These are phyloP conservation scores for Grammomys surdaster DNA, from an alignment of 2,113 vertebrate genomes.

Conservation along the genomic window DNA sequence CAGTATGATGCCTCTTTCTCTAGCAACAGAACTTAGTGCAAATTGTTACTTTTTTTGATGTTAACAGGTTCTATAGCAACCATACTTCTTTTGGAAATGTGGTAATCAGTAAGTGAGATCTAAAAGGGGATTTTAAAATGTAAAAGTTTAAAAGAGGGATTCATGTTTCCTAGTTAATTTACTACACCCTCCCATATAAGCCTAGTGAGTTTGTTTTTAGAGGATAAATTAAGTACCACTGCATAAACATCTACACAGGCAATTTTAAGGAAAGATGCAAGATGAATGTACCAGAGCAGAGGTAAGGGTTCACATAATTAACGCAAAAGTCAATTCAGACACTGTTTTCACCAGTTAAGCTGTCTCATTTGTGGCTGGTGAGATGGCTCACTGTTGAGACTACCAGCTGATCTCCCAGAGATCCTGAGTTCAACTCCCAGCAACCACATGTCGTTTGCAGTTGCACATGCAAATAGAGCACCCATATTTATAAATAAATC, in stretches of 20 bases:
- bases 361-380: not conserved
- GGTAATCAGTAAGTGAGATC: not conserved
- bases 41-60: not conserved
- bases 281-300: not conserved
- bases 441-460: too few species aligned
- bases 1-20: not conserved
- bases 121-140: not conserved
- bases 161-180: not conserved
- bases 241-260: not conserved
- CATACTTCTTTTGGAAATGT: not conserved
- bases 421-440: too few species aligned
- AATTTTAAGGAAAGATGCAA: not conserved
- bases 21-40: not conserved
- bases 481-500: too few species aligned
- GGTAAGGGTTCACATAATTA: not conserved
- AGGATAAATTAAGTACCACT: not conserved
- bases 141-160: not conserved
- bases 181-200: not conserved
- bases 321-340: not conserved
- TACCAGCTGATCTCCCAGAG: too few species aligned
- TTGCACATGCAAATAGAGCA: too few species aligned
- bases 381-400: too few species aligned
- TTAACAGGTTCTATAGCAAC: not conserved
- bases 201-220: not conserved
- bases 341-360: not conserved